Conservation (phyloP, 1,140 invertebrate genomes). For the Dufourea novaeangliae region DNA sequence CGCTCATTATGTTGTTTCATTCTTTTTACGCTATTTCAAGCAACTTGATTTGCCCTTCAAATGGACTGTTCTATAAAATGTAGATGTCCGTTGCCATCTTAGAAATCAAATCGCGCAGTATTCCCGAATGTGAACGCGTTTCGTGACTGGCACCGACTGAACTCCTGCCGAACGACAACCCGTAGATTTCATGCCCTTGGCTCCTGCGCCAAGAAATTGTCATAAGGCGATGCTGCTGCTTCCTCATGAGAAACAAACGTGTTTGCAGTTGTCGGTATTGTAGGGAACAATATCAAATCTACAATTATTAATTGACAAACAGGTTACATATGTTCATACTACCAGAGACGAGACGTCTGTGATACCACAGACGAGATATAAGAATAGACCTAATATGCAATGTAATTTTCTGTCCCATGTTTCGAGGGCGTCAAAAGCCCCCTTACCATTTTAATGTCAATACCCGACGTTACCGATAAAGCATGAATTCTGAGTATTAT, state of each 20-base stretch:
- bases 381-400: too few relatives aligned
- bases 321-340: neutral
- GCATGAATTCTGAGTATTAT: too few relatives aligned
- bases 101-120: slow-evolving; percentile 57
- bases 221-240: neutral
- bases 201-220: slow-evolving; percentile 50
- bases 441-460: too few relatives aligned
- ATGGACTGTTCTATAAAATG: slow-evolving; percentile 72
- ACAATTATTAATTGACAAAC: neutral
- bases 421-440: too few relatives aligned
- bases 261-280: neutral
- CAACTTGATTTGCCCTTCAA: slow-evolving; percentile 40
- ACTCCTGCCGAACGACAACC: slow-evolving; percentile 72
- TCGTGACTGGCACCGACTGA: slow-evolving; percentile 75
- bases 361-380: too few relatives aligned
- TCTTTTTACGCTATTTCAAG: slow-evolving; percentile 1
- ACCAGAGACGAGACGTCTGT: too few relatives aligned
- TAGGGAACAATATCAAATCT: slow-evolving; percentile 11
- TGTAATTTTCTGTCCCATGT: too few relatives aligned
- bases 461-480: too few relatives aligned
- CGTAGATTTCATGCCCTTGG: slow-evolving; percentile 49
- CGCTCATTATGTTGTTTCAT: slow-evolving; percentile 45
- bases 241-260: neutral
- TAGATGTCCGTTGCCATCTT: slow-evolving; percentile 72
- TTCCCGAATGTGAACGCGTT: slow-evolving; percentile 71